Conservation (phyloP, 2,113 vertebrate species). For the Xyrauchen texanus region DNA sequence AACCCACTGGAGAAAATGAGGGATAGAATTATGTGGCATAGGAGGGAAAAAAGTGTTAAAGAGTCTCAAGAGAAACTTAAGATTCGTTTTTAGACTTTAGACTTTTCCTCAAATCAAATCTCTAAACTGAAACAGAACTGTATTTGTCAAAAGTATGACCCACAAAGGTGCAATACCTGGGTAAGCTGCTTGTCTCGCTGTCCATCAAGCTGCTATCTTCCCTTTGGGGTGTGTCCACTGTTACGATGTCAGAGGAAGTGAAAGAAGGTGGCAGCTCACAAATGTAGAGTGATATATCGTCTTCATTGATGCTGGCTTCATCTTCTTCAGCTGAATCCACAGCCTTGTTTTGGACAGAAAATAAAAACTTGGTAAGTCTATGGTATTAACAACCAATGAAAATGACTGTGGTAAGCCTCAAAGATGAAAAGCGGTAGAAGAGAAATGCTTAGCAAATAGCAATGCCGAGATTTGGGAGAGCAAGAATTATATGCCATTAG, state of each 20-base stretch:
- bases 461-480: neutral
- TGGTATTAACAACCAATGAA: neutral
- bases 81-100: neutral
- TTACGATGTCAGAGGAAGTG: slow-evolving; percentile 79
- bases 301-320: slow-evolving; percentile 76
- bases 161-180: slow-evolving; percentile 73
- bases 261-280: slow-evolving; percentile 81
- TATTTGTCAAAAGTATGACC: too few species aligned
- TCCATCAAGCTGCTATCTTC: slow-evolving; percentile 78
- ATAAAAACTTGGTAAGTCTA: neutral
- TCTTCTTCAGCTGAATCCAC: slow-evolving; percentile 79
- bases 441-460: slow-evolving; percentile 6
- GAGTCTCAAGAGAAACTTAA: too few species aligned
- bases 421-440: slow-evolving; percentile 24
- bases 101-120: neutral
- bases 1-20: slow-evolving; percentile 17
- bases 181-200: slow-evolving; percentile 75
- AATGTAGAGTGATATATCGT: slow-evolving; percentile 82
- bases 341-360: slow-evolving; percentile 69
- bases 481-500: slow-evolving; percentile 54
- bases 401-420: slow-evolving; percentile 38
- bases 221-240: slow-evolving; percentile 76
- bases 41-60: too few species aligned
- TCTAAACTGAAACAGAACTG: too few species aligned
- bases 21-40: neutral